Conservation (phyloP, 1,140 invertebrate genomes). For the Drosophila nikananu region DNA sequence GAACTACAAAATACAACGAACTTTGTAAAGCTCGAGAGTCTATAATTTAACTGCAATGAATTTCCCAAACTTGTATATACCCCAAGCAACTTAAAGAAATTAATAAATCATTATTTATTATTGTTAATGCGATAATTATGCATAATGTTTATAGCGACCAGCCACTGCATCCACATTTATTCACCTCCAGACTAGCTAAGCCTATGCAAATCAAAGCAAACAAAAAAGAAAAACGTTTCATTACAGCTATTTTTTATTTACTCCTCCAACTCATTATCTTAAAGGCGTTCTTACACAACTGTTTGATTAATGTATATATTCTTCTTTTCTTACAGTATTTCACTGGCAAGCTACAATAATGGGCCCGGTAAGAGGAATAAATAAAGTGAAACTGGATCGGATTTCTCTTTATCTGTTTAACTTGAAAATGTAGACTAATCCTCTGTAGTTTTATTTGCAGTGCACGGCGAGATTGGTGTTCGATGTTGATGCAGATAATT, state of each 20-base stretch:
- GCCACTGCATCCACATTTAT: slow-evolving; percentile 1
- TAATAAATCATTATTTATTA: background rate
- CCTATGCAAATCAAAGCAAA: slow-evolving; percentile 27
- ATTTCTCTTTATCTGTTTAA: background rate
- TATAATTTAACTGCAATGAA: background rate
- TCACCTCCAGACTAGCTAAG: background rate
- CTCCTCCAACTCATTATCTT: slow-evolving; percentile 16
- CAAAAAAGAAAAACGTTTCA: slow-evolving; percentile 10
- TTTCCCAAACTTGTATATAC: background rate
- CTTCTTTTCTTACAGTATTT: slow-evolving; percentile 92
- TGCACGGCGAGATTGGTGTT: slow-evolving; percentile 1
- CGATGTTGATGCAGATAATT: slow-evolving; percentile 4
- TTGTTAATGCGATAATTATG: background rate
- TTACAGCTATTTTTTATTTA: slow-evolving; percentile 16
- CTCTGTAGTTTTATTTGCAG: slow-evolving; percentile 29
- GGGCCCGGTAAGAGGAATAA: slow-evolving; percentile 95
- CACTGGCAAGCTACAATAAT: slow-evolving; percentile 99
- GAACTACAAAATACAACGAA: background rate
- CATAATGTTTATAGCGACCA: too few relatives aligned
- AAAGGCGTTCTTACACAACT: slow-evolving; percentile 12
- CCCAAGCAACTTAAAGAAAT: background rate
- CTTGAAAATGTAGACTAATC: slow-evolving; percentile 2
- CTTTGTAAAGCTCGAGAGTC: background rate
- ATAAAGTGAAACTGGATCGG: background rate
- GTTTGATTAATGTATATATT: slow-evolving; percentile 47